Conservation (phyloP, 2,888 invertebrate species). For the Microplitis manilae region DNA sequence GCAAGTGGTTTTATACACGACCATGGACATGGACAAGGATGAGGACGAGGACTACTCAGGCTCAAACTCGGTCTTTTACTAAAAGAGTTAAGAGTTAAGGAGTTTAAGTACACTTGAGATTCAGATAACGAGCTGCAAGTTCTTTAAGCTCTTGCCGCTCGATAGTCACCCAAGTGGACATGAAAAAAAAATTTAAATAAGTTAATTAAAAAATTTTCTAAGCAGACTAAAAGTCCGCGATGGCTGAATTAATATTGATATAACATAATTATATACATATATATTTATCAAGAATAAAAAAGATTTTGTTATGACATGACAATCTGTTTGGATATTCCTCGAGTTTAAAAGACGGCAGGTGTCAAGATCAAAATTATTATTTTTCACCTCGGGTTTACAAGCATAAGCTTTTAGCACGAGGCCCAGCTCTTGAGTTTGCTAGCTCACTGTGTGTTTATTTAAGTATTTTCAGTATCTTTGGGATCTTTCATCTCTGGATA, state of each 20-base stretch:
- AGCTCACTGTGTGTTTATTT: too few species aligned
- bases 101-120: background rate
- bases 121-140: conserved; percentile 24
- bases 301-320: background rate
- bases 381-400: conserved; percentile 52
- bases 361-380: conserved; percentile 45
- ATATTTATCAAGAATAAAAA: conserved; percentile 9
- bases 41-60: too few species aligned
- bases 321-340: background rate
- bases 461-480: conserved; percentile 56
- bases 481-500: conserved; percentile 51
- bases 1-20: background rate
- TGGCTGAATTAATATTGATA: background rate
- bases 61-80: too few species aligned
- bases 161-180: background rate
- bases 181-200: too few species aligned
- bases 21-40: too few species aligned
- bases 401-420: conserved; percentile 59
- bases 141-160: background rate
- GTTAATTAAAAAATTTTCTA: too few species aligned
- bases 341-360: conserved; percentile 25
- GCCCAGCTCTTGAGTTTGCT: conserved; percentile 6
- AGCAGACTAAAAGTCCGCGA: too few species aligned
- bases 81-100: too few species aligned
- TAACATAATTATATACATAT: background rate